These are phyloP conservation scores for Rhamphomyia laevipes DNA, from an alignment of 2,888 invertebrate species.

Conservation along the genomic window DNA sequence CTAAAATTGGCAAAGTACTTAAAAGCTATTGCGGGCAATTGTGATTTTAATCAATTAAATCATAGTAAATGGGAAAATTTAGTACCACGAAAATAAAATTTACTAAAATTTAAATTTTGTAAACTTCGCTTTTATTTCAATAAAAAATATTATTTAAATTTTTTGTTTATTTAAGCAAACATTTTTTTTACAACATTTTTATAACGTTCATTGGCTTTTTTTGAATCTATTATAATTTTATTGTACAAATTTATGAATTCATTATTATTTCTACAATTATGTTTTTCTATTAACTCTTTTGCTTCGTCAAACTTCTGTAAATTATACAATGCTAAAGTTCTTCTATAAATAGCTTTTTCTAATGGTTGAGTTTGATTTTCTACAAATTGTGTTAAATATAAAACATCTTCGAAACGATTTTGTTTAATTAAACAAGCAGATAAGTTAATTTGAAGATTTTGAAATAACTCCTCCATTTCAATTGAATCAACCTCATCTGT, in stretches of 20 bases:
- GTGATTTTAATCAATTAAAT: slow-evolving; percentile 73
- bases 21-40: slow-evolving; percentile 64
- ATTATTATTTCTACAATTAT: slow-evolving; percentile 50
- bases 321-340: slow-evolving; percentile 41
- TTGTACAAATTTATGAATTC: slow-evolving; percentile 49
- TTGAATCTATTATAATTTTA: slow-evolving; percentile 43
- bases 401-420: slow-evolving; percentile 51
- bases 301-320: slow-evolving; percentile 56
- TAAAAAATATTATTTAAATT: not conserved
- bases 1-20: slow-evolving; percentile 70
- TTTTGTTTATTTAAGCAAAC: slow-evolving; percentile 28
- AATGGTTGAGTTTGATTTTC: slow-evolving; percentile 28
- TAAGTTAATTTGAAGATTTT: slow-evolving; percentile 66
- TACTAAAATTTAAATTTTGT: not conserved
- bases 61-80: slow-evolving; percentile 88
- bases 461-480: slow-evolving; percentile 47
- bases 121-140: not conserved
- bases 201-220: slow-evolving; percentile 47
- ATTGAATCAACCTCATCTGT: slow-evolving; percentile 25
- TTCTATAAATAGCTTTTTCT: slow-evolving; percentile 42
- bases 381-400: slow-evolving; percentile 47
- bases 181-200: slow-evolving; percentile 42
- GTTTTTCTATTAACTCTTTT: slow-evolving; percentile 40
- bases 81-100: not conserved
- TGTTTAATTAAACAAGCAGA: slow-evolving; percentile 67